Percentiles rank a stretch among this genome's conserved stretches.
Conservation (phyloP, 2,888 invertebrate species). For the Scelioninae gen. 2 region DNA sequence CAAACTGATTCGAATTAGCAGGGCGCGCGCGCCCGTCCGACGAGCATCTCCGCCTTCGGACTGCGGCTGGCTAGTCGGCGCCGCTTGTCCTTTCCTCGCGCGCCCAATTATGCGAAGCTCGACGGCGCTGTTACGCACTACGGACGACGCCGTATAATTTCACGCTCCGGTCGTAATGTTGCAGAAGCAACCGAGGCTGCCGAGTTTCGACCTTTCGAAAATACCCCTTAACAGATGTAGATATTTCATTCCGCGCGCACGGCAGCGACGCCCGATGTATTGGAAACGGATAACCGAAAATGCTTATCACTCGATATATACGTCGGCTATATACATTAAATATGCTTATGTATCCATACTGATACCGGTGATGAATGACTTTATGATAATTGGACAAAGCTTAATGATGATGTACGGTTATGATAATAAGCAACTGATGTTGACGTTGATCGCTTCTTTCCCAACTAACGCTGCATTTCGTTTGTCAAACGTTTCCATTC, state of each 20-base stretch:
- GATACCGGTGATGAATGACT: conserved; percentile 48
- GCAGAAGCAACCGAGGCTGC: conserved; percentile 40
- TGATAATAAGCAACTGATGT: conserved; percentile 50
- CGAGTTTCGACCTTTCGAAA: conserved; percentile 27
- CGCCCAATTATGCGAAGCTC: conserved; percentile 67
- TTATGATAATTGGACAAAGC: conserved; percentile 51
- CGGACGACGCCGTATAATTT: conserved; percentile 69
- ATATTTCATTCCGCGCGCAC: conserved; percentile 49
- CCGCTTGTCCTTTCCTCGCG: conserved; percentile 35
- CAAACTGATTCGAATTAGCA: conserved; percentile 67
- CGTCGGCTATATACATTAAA: conserved; percentile 46
- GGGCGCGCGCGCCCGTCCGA: conserved; percentile 23
- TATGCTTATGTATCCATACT: conserved; percentile 42
- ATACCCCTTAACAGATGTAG: conserved; percentile 49
- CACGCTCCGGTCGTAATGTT: conserved; percentile 66
- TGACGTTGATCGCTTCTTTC: conserved; percentile 35
- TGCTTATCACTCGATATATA: conserved; percentile 55
- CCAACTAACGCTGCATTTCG: conserved; percentile 13
- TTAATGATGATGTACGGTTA: conserved; percentile 52
- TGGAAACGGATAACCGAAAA: conserved; percentile 58
- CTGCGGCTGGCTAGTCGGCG: conserved; percentile 12
- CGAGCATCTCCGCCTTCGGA: conserved; percentile 47
- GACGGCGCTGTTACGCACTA: conserved; percentile 67
- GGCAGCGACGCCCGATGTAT: conserved; percentile 51
- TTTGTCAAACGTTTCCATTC: conserved; percentile 10